Percentiles rank a stretch among this genome's conserved stretches.
Evolutionary conservation across 1,140 invertebrate genomes (phyloP).

Genomic region (Pogonognathellus flavescens): DNA sequence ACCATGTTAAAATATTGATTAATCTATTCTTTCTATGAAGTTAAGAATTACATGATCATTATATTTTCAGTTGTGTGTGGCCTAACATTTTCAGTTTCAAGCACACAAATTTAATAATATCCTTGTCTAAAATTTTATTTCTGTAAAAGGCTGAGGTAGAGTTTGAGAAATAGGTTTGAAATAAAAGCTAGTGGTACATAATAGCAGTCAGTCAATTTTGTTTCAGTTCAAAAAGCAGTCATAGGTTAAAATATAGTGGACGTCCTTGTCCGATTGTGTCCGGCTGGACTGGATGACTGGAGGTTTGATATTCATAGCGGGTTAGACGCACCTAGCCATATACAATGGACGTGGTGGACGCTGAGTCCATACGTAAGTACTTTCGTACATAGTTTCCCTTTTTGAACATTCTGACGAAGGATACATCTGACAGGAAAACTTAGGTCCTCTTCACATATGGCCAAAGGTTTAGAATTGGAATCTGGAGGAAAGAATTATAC

Average conservation of each 20-base stretch:
- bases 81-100: too few relatives aligned
- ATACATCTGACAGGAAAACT: not conserved
- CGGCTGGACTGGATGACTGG: not conserved
- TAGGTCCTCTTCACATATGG: constrained; percentile 4
- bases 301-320: constrained; percentile 6
- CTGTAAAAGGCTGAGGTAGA: too few relatives aligned
- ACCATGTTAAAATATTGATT: too few relatives aligned
- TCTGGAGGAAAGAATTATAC: not conserved
- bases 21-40: too few relatives aligned
- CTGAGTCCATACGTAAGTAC: constrained; percentile 40
- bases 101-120: too few relatives aligned
- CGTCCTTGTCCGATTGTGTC: constrained; percentile 33
- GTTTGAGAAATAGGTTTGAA: too few relatives aligned
- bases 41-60: too few relatives aligned
- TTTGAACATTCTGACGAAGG: constrained; percentile 31
- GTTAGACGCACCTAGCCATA: constrained; percentile 26
- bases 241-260: constrained; percentile 40
- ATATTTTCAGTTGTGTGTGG: too few relatives aligned
- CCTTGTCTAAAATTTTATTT: too few relatives aligned
- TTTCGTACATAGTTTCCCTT: constrained; percentile 34
- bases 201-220: constrained; percentile 18
- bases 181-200: not conserved
- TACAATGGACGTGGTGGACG: constrained; percentile 40
- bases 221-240: constrained; percentile 33
- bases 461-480: not conserved